Evolutionary conservation across 2,113 vertebrate genomes (phyloP).

Genomic region (Stomatorhinus ivindoensis): DNA sequence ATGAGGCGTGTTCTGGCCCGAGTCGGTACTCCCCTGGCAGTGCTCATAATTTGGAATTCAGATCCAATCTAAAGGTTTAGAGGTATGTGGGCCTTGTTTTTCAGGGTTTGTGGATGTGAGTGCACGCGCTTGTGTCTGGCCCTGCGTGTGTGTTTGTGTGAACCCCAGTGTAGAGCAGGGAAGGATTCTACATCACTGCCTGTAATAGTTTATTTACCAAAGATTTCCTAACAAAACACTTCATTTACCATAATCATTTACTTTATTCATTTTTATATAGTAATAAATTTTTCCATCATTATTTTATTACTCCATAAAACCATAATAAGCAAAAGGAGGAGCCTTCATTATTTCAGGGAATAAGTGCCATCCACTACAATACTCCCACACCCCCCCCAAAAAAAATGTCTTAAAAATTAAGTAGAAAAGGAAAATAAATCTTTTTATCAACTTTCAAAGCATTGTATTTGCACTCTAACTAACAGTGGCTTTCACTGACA

Average conservation of each 20-base stretch:
- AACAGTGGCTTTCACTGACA: slow-evolving; percentile 42
- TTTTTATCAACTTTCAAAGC: slow-evolving; percentile 25
- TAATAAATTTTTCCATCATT: neutral
- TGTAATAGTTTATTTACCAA: neutral
- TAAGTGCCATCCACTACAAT: neutral
- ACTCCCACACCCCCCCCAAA: neutral
- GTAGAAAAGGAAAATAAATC: neutral
- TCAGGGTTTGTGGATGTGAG: neutral
- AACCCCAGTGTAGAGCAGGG: slow-evolving; percentile 19
- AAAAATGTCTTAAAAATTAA: neutral
- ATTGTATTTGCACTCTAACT: slow-evolving; percentile 25
- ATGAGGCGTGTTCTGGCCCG: neutral
- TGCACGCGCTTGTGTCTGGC: neutral
- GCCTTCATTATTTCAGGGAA: neutral
- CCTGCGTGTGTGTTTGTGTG: slow-evolving; percentile 11
- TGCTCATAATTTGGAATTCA: slow-evolving; percentile 5
- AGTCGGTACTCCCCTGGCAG: neutral
- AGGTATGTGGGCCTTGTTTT: neutral
- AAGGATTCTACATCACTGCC: neutral
- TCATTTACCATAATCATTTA: neutral
- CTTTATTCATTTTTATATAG: neutral
- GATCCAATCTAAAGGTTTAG: neutral
- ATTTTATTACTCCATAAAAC: neutral
- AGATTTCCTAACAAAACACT: neutral
- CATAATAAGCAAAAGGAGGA: neutral